A percentile compares a stretch with the other conserved stretches of the same genome.
phyloP scores from a whole-genome alignment of 2,888 invertebrate genomes.

The Lucinisca nassula region DNA sequence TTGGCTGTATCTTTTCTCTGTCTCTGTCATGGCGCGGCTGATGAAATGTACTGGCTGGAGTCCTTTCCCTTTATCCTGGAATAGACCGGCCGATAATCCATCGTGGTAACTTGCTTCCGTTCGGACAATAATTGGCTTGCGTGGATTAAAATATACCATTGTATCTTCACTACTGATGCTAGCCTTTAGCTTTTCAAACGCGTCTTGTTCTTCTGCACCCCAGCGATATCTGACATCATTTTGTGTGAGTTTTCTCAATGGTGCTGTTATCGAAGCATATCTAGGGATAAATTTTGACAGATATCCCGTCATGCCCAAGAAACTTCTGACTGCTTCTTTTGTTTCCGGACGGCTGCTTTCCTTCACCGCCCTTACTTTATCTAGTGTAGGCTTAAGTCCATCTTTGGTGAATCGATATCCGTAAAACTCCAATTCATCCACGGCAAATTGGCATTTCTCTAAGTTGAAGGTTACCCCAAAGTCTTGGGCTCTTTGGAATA shows the following conservation, averaged over 20 bases:
- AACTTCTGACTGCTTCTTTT: slow-evolving; percentile 39
- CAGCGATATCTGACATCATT: slow-evolving; percentile 18
- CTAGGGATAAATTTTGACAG: slow-evolving; percentile 35
- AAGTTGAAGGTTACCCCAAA: not conserved
- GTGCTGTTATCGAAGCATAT: slow-evolving; percentile 24
- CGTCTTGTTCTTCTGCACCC: slow-evolving; percentile 22
- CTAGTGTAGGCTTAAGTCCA: slow-evolving; percentile 32
- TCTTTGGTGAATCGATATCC: slow-evolving; percentile 27
- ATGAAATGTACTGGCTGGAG: too few species aligned
- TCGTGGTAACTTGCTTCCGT: too few species aligned
- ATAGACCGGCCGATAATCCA: slow-evolving; percentile 21
- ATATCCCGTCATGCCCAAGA: slow-evolving; percentile 37
- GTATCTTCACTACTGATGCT: slow-evolving; percentile 18
- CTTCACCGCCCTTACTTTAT: slow-evolving; percentile 32
- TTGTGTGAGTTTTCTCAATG: slow-evolving; percentile 11
- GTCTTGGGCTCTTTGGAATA: slow-evolving; percentile 22
- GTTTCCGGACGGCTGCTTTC: slow-evolving; percentile 28
- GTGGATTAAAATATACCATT: slow-evolving; percentile 30
- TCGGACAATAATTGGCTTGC: slow-evolving; percentile 27
- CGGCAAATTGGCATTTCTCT: slow-evolving; percentile 26
- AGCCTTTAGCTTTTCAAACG: slow-evolving; percentile 32
- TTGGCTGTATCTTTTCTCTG: too few species aligned
- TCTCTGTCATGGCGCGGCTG: too few species aligned
- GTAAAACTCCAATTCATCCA: slow-evolving; percentile 24
- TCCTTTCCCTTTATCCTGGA: slow-evolving; percentile 35